Evolutionary conservation across 2,113 vertebrate species (phyloP).

Genomic region (Beaufortia kweichowensis): DNA sequence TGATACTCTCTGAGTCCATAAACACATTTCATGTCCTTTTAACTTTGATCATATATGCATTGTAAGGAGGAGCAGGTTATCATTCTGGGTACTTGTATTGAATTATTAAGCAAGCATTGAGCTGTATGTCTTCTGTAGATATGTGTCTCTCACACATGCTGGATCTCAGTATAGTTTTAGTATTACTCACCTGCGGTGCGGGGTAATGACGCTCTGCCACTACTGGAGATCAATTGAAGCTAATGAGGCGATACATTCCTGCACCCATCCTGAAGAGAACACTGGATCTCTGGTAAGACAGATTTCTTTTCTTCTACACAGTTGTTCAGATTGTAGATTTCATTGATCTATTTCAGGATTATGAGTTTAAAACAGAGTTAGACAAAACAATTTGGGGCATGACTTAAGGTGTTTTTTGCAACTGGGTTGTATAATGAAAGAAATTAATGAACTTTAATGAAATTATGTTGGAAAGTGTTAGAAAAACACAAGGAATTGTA

Average conservation of each 20-base stretch:
- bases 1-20: no score
- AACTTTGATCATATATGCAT: background rate
- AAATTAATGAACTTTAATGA: no score
- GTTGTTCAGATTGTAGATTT: no score
- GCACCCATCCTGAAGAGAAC: constrained; percentile 2
- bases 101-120: background rate
- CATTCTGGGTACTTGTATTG: background rate
- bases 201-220: constrained; percentile 23
- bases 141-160: background rate
- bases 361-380: no score
- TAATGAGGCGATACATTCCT: constrained; percentile 30
- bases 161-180: background rate
- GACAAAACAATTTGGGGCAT: no score
- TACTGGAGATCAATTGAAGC: constrained; percentile 33
- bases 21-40: background rate
- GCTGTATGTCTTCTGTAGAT: background rate
- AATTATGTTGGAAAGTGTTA: no score
- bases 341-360: no score
- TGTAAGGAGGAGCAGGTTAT: background rate
- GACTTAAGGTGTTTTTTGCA: no score
- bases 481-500: no score
- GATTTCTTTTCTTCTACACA: background rate
- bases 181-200: background rate
- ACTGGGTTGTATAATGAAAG: no score
- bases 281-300: background rate